Evolutionary conservation across 2,888 invertebrate genomes (phyloP).

Genomic region (Ecdyonurus torrentis): DNA sequence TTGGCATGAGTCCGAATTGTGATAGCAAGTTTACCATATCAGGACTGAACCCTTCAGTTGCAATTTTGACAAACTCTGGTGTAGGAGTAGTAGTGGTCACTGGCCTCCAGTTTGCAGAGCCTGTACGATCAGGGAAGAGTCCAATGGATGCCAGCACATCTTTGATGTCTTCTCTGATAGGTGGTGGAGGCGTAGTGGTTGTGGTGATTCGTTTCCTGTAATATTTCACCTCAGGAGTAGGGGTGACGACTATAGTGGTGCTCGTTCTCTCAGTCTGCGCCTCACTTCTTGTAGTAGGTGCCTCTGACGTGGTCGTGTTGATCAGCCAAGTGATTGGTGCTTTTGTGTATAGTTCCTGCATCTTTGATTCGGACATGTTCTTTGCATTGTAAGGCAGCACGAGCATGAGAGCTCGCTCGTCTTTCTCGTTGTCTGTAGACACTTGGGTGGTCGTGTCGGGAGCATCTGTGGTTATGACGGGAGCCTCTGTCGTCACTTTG

Average conservation of each 20-base stretch:
- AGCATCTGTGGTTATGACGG: no score
- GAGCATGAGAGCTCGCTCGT: slow-evolving; percentile 39
- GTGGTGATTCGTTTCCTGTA: slow-evolving; percentile 19
- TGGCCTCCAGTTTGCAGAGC: slow-evolving; percentile 6
- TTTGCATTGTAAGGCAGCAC: slow-evolving; percentile 46
- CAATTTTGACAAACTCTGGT: no score
- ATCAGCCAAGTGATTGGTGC: slow-evolving; percentile 32
- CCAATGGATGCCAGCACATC: slow-evolving; percentile 29
- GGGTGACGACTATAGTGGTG: slow-evolving; percentile 10
- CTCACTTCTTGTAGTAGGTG: slow-evolving; percentile 9
- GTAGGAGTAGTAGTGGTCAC: slow-evolving; percentile 6
- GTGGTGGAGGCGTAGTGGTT: slow-evolving; percentile 9
- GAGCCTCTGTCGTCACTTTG: no score
- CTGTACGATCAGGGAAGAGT: slow-evolving; percentile 19
- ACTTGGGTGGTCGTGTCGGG: neutral
- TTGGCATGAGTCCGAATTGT: slow-evolving; percentile 9
- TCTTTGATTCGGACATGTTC: slow-evolving; percentile 30
- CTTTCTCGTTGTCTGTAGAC: slow-evolving; percentile 20
- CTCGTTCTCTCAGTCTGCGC: slow-evolving; percentile 11
- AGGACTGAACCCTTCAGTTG: slow-evolving; percentile 6
- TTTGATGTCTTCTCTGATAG: slow-evolving; percentile 22
- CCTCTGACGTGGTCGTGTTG: neutral
- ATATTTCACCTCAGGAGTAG: slow-evolving; percentile 10
- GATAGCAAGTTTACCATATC: slow-evolving; percentile 12
- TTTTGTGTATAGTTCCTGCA: slow-evolving; percentile 47